Conservation (phyloP, 2,113 vertebrate species). For the Archocentrus centrarchus region DNA sequence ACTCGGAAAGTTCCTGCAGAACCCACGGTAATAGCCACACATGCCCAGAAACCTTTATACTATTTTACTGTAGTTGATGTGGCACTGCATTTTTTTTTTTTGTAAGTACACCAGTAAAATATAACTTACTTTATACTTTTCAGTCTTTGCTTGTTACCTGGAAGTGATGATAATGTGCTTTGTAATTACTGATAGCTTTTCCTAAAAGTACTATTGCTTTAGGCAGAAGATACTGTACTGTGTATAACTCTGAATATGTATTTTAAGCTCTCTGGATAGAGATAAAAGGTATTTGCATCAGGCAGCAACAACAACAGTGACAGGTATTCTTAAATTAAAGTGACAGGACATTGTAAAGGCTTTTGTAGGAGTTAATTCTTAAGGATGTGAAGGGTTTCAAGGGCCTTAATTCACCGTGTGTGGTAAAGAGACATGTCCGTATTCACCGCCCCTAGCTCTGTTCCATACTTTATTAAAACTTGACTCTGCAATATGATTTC, state of each 20-base stretch:
- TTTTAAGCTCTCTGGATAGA: neutral
- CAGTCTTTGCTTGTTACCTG: neutral
- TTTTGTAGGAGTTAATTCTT: neutral
- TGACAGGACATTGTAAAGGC: neutral
- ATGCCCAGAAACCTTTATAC: neutral
- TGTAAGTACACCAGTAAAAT: neutral
- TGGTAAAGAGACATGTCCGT: neutral
- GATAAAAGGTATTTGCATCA: slow-evolving; percentile 8
- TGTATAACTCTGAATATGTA: neutral
- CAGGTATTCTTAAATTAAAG: slow-evolving; percentile 23
- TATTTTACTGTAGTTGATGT: slow-evolving; percentile 28
- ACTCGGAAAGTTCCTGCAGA: no score
- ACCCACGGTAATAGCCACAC: no score
- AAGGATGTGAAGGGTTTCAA: neutral
- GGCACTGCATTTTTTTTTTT: neutral
- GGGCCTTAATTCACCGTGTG: neutral
- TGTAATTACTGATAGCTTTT: neutral
- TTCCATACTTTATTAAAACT: neutral
- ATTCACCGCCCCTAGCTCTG: neutral
- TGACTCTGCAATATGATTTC: neutral
- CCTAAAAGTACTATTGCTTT: neutral
- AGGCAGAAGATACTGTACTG: neutral
- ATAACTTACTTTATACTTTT: neutral
- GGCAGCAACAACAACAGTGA: slow-evolving; percentile 10
- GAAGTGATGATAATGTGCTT: neutral